These are phyloP conservation scores for Araneus ventricosus DNA, from an alignment of 1,140 invertebrate genomes.

Conservation along the genomic window DNA sequence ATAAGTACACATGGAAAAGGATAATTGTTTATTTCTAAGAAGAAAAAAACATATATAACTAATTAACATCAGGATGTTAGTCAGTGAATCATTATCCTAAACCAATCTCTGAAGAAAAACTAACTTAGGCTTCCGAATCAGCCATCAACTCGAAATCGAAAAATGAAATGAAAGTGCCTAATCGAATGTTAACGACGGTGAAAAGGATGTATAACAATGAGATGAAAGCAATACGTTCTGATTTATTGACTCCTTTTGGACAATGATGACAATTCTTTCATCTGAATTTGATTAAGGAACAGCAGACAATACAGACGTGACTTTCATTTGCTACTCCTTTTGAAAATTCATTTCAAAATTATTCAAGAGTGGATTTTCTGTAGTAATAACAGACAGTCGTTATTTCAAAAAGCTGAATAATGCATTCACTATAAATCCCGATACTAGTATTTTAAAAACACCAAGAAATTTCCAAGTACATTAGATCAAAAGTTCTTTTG, in stretches of 20 bases:
- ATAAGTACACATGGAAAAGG: too few relatives aligned
- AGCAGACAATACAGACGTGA: background rate
- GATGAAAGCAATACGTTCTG: conserved; percentile 21
- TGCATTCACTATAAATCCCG: background rate
- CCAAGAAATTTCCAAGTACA: background rate
- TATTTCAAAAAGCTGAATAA: background rate
- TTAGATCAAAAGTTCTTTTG: background rate
- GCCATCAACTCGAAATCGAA: too few relatives aligned
- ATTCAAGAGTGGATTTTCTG: background rate
- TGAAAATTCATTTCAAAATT: background rate
- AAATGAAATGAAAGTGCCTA: background rate
- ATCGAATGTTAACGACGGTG: background rate
- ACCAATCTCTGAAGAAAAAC: too few relatives aligned
- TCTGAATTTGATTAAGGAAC: conserved; percentile 18
- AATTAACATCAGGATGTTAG: too few relatives aligned
- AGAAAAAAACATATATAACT: too few relatives aligned
- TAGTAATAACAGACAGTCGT: background rate
- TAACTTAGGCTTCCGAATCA: too few relatives aligned
- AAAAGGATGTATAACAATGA: background rate
- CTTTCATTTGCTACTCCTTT: conserved; percentile 15
- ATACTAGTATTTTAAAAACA: background rate
- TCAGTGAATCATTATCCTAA: too few relatives aligned
- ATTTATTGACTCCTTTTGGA: conserved; percentile 11
- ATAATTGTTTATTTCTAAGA: too few relatives aligned
- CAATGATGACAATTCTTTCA: background rate